phyloP scores from a whole-genome alignment of 2,113 vertebrate species.

The Manacus vitellinus region DNA sequence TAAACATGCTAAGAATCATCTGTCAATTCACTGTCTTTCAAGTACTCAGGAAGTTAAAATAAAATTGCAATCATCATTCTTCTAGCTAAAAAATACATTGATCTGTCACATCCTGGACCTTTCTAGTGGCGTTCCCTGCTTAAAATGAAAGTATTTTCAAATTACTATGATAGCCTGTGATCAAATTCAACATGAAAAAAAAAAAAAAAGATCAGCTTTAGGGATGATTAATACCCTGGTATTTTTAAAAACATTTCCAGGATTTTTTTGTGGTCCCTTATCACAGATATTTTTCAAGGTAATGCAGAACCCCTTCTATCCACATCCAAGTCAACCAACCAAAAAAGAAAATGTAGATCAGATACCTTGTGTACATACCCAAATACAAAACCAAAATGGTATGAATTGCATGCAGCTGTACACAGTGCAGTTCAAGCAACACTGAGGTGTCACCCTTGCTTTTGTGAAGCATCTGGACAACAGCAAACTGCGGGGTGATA shows the following conservation, averaged over 20 bases:
- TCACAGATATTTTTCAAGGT: neutral
- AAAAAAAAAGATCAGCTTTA: neutral
- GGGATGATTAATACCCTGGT: neutral
- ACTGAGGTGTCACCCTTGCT: neutral
- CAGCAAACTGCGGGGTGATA: neutral
- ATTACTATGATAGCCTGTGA: neutral
- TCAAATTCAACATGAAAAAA: neutral
- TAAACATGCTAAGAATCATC: neutral
- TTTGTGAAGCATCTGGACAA: neutral
- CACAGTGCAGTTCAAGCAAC: constrained; percentile 16
- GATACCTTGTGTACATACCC: neutral
- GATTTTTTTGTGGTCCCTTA: neutral
- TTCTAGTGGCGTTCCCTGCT: neutral
- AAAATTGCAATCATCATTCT: neutral
- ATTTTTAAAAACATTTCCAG: neutral
- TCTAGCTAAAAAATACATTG: neutral
- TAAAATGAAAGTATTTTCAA: neutral
- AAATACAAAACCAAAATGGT: neutral
- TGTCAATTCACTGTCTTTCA: constrained; percentile 14
- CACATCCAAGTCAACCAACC: neutral
- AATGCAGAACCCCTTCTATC: neutral
- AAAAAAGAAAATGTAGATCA: neutral
- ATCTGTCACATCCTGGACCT: neutral
- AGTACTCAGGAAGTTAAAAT: constrained; percentile 4
- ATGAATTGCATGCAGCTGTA: neutral